Evolutionary conservation across 2,888 invertebrate genomes (phyloP).

Genomic region (Acrobasis repandana): DNA sequence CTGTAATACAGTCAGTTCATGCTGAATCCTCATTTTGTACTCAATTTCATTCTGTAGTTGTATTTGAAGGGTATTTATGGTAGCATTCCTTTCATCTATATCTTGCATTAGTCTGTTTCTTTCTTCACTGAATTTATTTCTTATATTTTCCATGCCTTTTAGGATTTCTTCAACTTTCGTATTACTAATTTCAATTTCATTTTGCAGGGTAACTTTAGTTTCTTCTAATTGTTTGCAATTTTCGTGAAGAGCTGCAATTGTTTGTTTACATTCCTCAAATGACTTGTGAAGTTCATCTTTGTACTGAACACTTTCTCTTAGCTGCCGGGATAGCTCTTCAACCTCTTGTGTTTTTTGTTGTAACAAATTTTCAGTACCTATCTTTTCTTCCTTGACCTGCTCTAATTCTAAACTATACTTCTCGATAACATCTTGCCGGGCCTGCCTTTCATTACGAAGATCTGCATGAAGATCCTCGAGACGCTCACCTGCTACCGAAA

Average conservation of each 20-base stretch:
- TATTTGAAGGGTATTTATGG: constrained; percentile 50
- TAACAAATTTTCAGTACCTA: constrained; percentile 43
- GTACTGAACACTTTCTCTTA: constrained; percentile 41
- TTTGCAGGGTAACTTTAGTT: constrained; percentile 42
- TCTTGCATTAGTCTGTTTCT: constrained; percentile 46
- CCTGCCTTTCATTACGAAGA: constrained; percentile 55
- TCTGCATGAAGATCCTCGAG: constrained; percentile 58
- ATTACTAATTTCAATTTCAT: constrained; percentile 48
- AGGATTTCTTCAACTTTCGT: constrained; percentile 42
- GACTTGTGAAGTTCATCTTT: constrained; percentile 51
- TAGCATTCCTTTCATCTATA: constrained; percentile 55
- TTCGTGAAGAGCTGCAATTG: constrained; percentile 41
- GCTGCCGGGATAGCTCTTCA: constrained; percentile 42
- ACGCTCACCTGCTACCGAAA: constrained; percentile 60
- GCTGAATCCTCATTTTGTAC: constrained; percentile 52
- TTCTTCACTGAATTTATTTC: constrained; percentile 45
- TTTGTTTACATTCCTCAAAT: constrained; percentile 43
- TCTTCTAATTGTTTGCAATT: constrained; percentile 47
- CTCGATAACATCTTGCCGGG: constrained; percentile 43
- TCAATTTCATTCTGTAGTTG: constrained; percentile 60
- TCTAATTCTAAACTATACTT: constrained; percentile 48
- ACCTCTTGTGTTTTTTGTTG: constrained; percentile 48
- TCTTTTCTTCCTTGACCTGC: constrained; percentile 42
- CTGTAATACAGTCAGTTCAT: constrained; percentile 44
- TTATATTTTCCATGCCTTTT: constrained; percentile 50